Evolutionary conservation across 2,797 vertebrate genomes (phyloP).

Genomic region (Limnodromus scolopaceus): DNA sequence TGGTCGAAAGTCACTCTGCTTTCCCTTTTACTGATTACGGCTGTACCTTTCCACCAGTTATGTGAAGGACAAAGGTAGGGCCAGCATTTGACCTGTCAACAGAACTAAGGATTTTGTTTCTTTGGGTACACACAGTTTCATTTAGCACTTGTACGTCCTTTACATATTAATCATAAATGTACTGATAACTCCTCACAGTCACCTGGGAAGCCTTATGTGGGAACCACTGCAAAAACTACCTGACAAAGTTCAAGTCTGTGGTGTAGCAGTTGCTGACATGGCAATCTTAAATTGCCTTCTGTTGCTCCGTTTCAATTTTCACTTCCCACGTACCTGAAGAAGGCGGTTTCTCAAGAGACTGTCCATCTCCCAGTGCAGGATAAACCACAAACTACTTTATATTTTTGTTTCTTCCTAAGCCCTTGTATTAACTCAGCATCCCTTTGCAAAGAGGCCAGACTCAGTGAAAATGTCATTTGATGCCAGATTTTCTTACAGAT

Average conservation of each 20-base stretch:
- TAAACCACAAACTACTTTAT: not conserved
- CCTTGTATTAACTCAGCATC: not conserved
- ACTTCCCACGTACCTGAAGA: not conserved
- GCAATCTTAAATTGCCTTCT: not conserved
- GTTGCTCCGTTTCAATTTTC: not conserved
- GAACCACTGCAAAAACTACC: not conserved
- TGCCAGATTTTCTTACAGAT: not conserved
- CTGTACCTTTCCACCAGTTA: not conserved
- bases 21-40: not conserved
- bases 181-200: not conserved
- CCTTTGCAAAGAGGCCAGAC: not conserved
- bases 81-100: fast-evolving
- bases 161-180: not conserved
- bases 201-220: not conserved
- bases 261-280: not conserved
- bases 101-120: not conserved
- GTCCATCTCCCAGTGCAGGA: not conserved
- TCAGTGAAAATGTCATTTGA: not conserved
- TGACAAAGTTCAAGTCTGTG: not conserved
- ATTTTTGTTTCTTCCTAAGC: not conserved
- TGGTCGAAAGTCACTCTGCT: not conserved
- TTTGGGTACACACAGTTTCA: not conserved
- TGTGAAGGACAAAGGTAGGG: not conserved
- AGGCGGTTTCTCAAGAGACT: not conserved
- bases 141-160: not conserved